Evolutionary conservation across 2,888 invertebrate species (phyloP).

Genomic region (Phytoseiulus persimilis): DNA sequence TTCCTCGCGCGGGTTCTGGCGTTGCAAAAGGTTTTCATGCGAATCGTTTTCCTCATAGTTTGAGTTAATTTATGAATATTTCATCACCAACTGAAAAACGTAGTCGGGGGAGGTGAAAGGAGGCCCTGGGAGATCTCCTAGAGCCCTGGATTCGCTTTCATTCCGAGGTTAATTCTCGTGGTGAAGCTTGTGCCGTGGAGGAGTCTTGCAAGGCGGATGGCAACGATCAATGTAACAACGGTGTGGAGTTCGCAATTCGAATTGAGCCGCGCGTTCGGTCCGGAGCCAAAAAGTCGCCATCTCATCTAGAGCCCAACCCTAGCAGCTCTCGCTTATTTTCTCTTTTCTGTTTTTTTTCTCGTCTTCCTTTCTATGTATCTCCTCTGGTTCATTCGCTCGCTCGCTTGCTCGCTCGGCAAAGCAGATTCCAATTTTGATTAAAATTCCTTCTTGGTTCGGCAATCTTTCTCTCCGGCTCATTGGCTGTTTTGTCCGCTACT

Average conservation of each 20-base stretch:
- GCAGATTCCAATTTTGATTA: constrained; percentile 39
- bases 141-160: no score
- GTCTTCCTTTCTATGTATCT: neutral
- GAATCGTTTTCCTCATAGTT: no score
- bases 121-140: no score
- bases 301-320: neutral
- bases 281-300: neutral
- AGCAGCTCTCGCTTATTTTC: neutral
- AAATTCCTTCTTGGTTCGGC: constrained; percentile 36
- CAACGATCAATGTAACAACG: neutral
- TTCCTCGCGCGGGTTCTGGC: no score
- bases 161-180: neutral
- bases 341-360: neutral
- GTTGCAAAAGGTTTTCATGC: no score
- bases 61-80: no score
- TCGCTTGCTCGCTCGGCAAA: neutral
- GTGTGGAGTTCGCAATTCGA: neutral
- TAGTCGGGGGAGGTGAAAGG: no score
- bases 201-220: neutral
- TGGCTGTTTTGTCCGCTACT: neutral
- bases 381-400: neutral
- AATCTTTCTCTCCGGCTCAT: constrained; percentile 31
- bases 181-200: neutral
- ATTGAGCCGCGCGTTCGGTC: neutral
- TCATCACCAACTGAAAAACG: no score